These are phyloP conservation scores for Phasianus colchicus DNA, from an alignment of 2,113 vertebrate species.

Conservation along the genomic window DNA sequence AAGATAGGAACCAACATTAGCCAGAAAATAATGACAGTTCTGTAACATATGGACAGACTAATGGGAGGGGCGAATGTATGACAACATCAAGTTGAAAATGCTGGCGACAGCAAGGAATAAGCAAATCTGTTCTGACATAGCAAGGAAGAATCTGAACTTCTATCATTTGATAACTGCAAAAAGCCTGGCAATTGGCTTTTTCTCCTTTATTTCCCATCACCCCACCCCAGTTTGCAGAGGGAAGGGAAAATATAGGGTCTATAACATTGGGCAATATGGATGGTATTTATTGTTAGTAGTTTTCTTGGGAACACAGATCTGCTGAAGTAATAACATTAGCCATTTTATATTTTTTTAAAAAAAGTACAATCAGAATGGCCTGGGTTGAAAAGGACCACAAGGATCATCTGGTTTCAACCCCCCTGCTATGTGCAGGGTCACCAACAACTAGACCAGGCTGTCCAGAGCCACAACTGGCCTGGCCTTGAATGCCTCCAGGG, in stretches of 20 bases:
- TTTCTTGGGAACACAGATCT: not conserved
- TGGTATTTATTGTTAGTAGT: not conserved
- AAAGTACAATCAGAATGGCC: not conserved
- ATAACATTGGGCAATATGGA: not conserved
- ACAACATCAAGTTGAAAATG: not conserved
- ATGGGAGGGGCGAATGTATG: not conserved
- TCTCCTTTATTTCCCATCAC: not conserved
- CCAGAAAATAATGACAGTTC: not conserved
- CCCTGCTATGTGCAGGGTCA: too few species aligned
- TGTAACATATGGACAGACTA: not conserved
- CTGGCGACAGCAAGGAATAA: not conserved
- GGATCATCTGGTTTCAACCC: too few species aligned
- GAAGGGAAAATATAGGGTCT: not conserved
- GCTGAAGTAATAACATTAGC: not conserved
- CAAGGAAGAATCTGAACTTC: not conserved
- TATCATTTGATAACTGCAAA: not conserved
- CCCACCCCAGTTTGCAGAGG: not conserved
- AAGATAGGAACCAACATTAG: slow-evolving; percentile 1
- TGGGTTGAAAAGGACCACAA: too few species aligned
- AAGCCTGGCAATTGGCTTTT: not conserved
- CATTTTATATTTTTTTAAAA: not conserved
- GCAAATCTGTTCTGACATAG: not conserved
- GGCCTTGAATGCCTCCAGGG: too few species aligned
- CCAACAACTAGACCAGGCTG: too few species aligned
- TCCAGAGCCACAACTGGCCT: too few species aligned